Evolutionary conservation across 2,113 vertebrate species (phyloP), one percentile per base, ranked within the genome.

Genomic region (Cyprichromis sp.): DNA sequence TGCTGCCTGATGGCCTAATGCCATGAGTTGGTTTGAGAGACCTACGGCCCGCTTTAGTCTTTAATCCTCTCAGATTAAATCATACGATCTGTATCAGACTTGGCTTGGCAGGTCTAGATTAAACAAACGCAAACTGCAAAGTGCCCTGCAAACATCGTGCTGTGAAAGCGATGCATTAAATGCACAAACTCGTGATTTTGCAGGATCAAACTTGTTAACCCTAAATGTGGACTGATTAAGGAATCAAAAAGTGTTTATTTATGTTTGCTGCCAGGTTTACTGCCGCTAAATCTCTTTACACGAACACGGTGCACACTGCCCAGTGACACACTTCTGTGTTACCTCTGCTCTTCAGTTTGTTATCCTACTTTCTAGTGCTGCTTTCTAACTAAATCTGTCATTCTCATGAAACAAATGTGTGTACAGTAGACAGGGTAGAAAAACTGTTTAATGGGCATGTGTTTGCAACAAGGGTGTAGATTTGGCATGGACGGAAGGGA

Each of bases 61-160:
- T 68, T 95, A 95, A 96, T 96, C 95, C 87, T 81, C 29, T 83
- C 91, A 91, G 94, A 96, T 96, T 96, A 95, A 95, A 95, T 94
- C 88, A 93, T 95, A 93, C 86, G 86, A 96, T 95, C 92, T 94
- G 88, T 92, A 92, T 92, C 91, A 89, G 86, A 91, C 89, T 94
- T 94, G 90, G 89, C 88, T 92, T 16, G 29, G 83, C 40, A 54
- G 68, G 21, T 12, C 87, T 71, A 90, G 89, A 95, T 96, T 94
- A 94, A 89, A 91, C 80, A 63, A 90, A 78, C 63, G 66, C 42
- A 90, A 68, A 86, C 84, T 87, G 68, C 80, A 91, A 66, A 84
- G 57, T 88, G 76, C 24, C 12, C 13, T 59, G 38, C 16, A 76
- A 85, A 36, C 36, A 76, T 19, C 8, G n/a, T 29, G n/a, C 34